A percentile compares a stretch with the other conserved stretches of the same genome.
Evolutionary conservation across 2,888 invertebrate species (phyloP).

Genomic region (Helicoverpa assulta): DNA sequence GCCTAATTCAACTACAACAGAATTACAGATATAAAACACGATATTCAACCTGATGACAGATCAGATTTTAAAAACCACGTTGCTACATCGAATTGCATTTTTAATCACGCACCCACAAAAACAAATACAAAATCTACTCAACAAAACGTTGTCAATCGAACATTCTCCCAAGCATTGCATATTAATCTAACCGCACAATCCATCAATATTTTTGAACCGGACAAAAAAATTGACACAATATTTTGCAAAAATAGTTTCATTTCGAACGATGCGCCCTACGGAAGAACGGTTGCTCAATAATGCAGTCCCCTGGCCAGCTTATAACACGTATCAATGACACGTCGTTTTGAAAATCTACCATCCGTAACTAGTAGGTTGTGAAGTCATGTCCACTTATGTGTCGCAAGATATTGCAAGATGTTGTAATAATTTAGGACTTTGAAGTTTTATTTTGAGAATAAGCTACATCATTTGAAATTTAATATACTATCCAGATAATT

Average conservation of each 20-base stretch:
- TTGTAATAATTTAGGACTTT: neutral
- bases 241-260: conserved; percentile 51
- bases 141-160: neutral
- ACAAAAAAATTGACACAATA: conserved; percentile 30
- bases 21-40: too few relatives aligned
- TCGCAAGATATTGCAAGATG: conserved; percentile 8
- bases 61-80: too few relatives aligned
- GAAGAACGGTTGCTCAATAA: conserved; percentile 50
- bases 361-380: conserved; percentile 24
- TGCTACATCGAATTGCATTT: too few relatives aligned
- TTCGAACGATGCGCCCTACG: conserved; percentile 40
- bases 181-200: conserved; percentile 4
- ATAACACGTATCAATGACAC: conserved; percentile 53
- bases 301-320: conserved; percentile 32
- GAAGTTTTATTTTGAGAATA: neutral
- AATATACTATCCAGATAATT: too few relatives aligned
- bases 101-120: neutral
- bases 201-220: neutral
- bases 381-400: conserved; percentile 15
- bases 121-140: neutral
- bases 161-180: neutral
- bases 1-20: too few relatives aligned
- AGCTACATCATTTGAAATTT: too few relatives aligned
- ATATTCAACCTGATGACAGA: too few relatives aligned
- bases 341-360: conserved; percentile 43